Percentiles rank a stretch among this genome's conserved stretches.
phyloP scores from a whole-genome alignment of 2,113 vertebrate species.

The Toxotes chatareus region DNA sequence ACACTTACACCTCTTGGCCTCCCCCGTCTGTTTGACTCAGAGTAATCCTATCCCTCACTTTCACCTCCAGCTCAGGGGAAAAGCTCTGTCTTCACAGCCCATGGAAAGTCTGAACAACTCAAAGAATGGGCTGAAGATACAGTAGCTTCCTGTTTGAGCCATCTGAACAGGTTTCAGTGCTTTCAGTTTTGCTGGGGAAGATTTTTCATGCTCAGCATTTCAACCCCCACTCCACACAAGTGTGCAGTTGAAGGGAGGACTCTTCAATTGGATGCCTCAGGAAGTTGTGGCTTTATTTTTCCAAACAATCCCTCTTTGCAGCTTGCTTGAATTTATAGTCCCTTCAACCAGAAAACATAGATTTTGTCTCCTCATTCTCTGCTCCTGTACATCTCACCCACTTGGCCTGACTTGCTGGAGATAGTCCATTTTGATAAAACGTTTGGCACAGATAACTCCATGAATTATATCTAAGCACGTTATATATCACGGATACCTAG shows the following conservation, averaged over 20 bases:
- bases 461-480: slow-evolving; percentile 23
- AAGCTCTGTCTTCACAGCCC: slow-evolving; percentile 23
- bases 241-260: slow-evolving; percentile 9
- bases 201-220: slow-evolving; percentile 63
- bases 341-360: slow-evolving; percentile 13
- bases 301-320: slow-evolving; percentile 44
- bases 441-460: slow-evolving; percentile 22
- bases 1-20: slow-evolving; percentile 58
- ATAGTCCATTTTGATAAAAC: slow-evolving; percentile 20
- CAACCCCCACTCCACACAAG: slow-evolving; percentile 1
- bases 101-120: slow-evolving; percentile 54
- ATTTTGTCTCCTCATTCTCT: slow-evolving; percentile 4
- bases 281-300: slow-evolving; percentile 67
- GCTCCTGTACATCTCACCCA: slow-evolving; percentile 21
- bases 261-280: slow-evolving; percentile 39
- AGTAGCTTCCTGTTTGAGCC: slow-evolving; percentile 49
- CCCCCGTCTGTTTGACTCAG: slow-evolving; percentile 39
- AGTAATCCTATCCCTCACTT: slow-evolving; percentile 54
- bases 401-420: slow-evolving; percentile 7
- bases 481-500: slow-evolving; percentile 23
- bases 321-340: slow-evolving; percentile 43
- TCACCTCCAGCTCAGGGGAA: slow-evolving; percentile 24
- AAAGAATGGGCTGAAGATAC: slow-evolving; percentile 35
- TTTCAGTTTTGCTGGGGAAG: slow-evolving; percentile 43
- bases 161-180: slow-evolving; percentile 56